Conservation (phyloP, 2,888 invertebrate species). For the Acleris literana region DNA sequence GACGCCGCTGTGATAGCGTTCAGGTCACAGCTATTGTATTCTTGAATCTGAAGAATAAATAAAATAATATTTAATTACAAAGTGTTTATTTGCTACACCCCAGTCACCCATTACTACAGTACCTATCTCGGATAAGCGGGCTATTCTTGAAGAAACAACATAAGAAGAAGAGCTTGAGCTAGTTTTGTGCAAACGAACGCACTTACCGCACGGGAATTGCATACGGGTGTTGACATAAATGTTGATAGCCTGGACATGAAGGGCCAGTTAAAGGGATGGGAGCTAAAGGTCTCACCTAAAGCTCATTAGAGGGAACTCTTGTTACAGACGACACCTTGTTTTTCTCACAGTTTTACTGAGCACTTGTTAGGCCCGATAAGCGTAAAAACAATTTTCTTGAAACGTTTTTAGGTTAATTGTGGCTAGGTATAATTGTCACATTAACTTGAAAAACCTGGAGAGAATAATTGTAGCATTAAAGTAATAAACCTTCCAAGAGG, state of each 20-base stretch:
- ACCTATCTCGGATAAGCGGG: too few relatives aligned
- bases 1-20: too few relatives aligned
- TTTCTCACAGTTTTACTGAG: slow-evolving; percentile 65
- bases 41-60: too few relatives aligned
- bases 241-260: slow-evolving; percentile 64
- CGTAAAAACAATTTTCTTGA: slow-evolving; percentile 57
- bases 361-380: slow-evolving; percentile 56
- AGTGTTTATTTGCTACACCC: too few relatives aligned
- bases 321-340: slow-evolving; percentile 63
- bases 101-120: too few relatives aligned
- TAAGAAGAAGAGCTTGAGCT: slow-evolving; percentile 1
- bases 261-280: slow-evolving; percentile 45
- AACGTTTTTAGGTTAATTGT: slow-evolving; percentile 58
- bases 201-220: slow-evolving; percentile 1
- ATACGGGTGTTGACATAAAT: slow-evolving; percentile 61
- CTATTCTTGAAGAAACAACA: too few relatives aligned
- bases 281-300: slow-evolving; percentile 57
- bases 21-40: too few relatives aligned
- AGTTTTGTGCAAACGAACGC: slow-evolving; percentile 1
- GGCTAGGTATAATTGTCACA: slow-evolving; percentile 43
- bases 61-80: too few relatives aligned
- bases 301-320: slow-evolving; percentile 61
- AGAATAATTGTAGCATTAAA: too few relatives aligned
- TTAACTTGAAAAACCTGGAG: background rate
- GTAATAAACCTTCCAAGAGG: too few relatives aligned